Base-by-base conservation (phyloP, 2,888 invertebrate species). In the Chymomyza caudatula region DNA sequence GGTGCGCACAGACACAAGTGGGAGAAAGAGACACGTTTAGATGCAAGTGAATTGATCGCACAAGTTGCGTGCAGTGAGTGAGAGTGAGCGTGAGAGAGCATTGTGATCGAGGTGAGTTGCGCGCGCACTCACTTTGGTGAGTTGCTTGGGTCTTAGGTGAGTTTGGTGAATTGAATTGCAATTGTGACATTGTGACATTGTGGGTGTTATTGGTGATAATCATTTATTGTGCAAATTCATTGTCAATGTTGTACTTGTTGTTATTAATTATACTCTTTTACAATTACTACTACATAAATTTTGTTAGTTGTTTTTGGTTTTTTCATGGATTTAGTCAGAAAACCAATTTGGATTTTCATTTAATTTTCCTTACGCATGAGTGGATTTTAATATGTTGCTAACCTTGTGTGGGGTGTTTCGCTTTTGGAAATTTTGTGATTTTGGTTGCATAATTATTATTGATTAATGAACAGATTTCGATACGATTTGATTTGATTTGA, bases 381-480 rank as follows among this genome's bases (percentile, higher is more conserved):
- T 64, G 60, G 61, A 63, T 11, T 54, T 67, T 44, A 22, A 51
- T 17, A 65, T 37, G 62, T 77, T 83, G 84, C 80, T 81, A 81
- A 81, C 80, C 80, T 81, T 81, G 80, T 81, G 85, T 67, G 85
- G 76, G 76, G 73, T 65, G 69, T 83, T 85, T 85, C 83, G 77
- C 80, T 83, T 77, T 76, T 85, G 84, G 76, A 76, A 81, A 85
- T 79, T 81, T 81, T 85, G 78, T 80, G 85, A 77, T 81, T 81
- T 81, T 67, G 80, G 85, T 81, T 85, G 85, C 80, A 81, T 81
- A 67, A 55, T 76, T 69, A 65, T 51, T 19, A 20, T 51, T 51
- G 51, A 51, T 51, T 51, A 17, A 47, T 47, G 19, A 47, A 19
- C 11, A 51, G 20, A 57, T 68, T 69, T 58, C 13, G 63, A 67